These are phyloP conservation scores for Leptopilina drosophilae DNA, from an alignment of 2,888 invertebrate species.

Conservation along the genomic window DNA sequence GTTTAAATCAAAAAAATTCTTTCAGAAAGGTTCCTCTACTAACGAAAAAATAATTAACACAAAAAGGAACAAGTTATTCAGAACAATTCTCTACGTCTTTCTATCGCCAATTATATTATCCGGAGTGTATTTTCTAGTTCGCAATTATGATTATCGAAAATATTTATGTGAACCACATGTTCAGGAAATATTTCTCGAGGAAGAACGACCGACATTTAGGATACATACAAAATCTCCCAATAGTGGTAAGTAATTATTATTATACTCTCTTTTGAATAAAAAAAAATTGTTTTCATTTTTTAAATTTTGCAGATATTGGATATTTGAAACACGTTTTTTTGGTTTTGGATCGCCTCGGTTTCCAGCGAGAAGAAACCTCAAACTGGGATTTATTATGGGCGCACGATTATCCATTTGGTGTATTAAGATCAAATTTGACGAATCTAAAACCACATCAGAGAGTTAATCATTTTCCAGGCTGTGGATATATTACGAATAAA, in stretches of 20 bases:
- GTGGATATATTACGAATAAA: conserved; percentile 95
- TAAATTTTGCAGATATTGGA: conserved; percentile 77
- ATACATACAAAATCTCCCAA: conserved; percentile 79
- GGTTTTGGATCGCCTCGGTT: conserved; percentile 88
- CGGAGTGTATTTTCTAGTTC: conserved; percentile 58
- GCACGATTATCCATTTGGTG: conserved; percentile 92
- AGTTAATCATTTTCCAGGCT: conserved; percentile 96
- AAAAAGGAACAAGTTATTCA: conserved; percentile 65
- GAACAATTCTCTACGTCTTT: conserved; percentile 62
- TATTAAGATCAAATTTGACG: conserved; percentile 79
- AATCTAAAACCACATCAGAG: conserved; percentile 85
- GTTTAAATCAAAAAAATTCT: neutral
- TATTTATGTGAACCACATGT: conserved; percentile 44
- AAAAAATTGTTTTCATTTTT: neutral
- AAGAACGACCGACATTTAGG: conserved; percentile 78
- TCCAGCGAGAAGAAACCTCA: conserved; percentile 79
- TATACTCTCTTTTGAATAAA: neutral
- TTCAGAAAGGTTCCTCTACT: conserved; percentile 7
- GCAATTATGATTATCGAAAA: conserved; percentile 61
- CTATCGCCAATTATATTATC: conserved; percentile 63
- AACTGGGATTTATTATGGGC: conserved; percentile 96
- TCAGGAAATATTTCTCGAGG: conserved; percentile 51
- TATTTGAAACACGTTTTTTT: conserved; percentile 89
- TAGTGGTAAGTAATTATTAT: neutral
- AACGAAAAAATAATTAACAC: conserved; percentile 57